phyloP scores from a whole-genome alignment of 1,140 invertebrate genomes.

The Papilio aristodemus region DNA sequence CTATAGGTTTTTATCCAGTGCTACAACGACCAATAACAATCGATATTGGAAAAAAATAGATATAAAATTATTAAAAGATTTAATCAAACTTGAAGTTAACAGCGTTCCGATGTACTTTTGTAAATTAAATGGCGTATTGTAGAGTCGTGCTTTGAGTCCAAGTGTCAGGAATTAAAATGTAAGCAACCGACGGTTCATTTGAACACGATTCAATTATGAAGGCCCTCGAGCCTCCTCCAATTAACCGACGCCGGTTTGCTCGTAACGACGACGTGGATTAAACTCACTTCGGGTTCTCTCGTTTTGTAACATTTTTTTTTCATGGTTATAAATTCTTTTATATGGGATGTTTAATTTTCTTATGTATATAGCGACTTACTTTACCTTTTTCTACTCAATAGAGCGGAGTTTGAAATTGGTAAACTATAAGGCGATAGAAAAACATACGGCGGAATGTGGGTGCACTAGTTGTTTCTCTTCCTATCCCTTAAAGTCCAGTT shows the following conservation, averaged over 20 bases:
- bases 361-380: background rate
- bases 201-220: slow-evolving; percentile 32
- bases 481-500: too few species aligned
- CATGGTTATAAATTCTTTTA: background rate
- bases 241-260: slow-evolving; percentile 23
- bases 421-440: too few species aligned
- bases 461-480: too few species aligned
- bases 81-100: background rate
- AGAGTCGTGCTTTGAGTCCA: slow-evolving; percentile 6
- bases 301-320: slow-evolving; percentile 18
- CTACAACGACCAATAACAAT: background rate
- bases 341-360: background rate
- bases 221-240: slow-evolving; percentile 26
- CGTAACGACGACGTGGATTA: slow-evolving; percentile 8
- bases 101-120: background rate
- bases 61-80: background rate
- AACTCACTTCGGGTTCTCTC: slow-evolving; percentile 2
- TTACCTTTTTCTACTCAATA: too few species aligned
- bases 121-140: slow-evolving; percentile 9
- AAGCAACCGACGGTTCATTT: slow-evolving; percentile 27
- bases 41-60: background rate
- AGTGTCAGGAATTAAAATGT: slow-evolving; percentile 22
- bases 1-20: too few species aligned
- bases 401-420: too few species aligned
- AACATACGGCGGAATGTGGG: too few species aligned